Conservation (phyloP, 2,113 vertebrate species). For the Oncorhynchus tshawytscha region DNA sequence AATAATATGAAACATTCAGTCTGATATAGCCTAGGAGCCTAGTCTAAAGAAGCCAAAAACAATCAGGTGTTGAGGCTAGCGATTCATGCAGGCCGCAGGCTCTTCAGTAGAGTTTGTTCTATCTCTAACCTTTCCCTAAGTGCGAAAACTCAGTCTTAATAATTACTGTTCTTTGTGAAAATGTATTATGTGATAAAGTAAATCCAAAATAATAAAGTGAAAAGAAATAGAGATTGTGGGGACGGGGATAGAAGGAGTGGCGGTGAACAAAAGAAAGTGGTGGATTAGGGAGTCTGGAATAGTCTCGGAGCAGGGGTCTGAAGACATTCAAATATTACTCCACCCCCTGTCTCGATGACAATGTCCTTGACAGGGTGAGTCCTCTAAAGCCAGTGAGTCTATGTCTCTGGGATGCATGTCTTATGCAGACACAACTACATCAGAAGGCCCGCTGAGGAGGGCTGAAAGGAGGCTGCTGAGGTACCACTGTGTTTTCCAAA, state of each 20-base stretch:
- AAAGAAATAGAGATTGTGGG: slow-evolving; percentile 21
- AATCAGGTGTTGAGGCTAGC: slow-evolving; percentile 27
- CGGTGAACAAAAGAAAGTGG: slow-evolving; percentile 34
- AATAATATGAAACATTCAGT: neutral
- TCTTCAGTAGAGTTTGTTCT: slow-evolving; percentile 45
- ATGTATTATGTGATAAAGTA: neutral
- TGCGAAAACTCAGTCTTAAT: slow-evolving; percentile 23
- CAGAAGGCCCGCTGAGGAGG: slow-evolving; percentile 52
- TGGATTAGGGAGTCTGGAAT: slow-evolving; percentile 50
- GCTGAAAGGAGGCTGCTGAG: slow-evolving; percentile 27
- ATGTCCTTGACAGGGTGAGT: slow-evolving; percentile 51
- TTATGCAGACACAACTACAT: slow-evolving; percentile 51
- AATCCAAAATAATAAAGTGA: neutral
- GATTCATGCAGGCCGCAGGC: neutral
- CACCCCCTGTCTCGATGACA: slow-evolving; percentile 42
- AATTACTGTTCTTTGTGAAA: slow-evolving; percentile 3
- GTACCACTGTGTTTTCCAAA: neutral
- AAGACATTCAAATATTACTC: slow-evolving; percentile 45
- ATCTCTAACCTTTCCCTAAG: slow-evolving; percentile 24
- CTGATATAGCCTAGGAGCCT: slow-evolving; percentile 8
- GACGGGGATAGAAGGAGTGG: slow-evolving; percentile 35
- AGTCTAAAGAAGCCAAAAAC: neutral
- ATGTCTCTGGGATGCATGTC: neutral
- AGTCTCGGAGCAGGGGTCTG: slow-evolving; percentile 39
- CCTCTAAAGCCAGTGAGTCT: slow-evolving; percentile 4